These are phyloP conservation scores for Physeter macrocephalus DNA, from an alignment of 2,113 vertebrate species.

Conservation along the genomic window DNA sequence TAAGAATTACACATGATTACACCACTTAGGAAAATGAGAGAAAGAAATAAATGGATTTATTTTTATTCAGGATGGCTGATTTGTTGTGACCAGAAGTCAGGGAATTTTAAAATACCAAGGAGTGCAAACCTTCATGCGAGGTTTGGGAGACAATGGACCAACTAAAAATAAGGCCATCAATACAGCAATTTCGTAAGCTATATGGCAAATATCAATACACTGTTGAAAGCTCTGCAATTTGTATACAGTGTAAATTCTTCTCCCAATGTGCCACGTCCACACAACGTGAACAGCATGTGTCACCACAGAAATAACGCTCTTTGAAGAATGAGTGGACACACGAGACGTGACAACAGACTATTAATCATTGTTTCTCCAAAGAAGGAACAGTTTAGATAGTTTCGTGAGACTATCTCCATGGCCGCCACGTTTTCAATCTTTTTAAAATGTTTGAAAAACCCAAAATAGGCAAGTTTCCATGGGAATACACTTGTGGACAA, in stretches of 20 bases:
- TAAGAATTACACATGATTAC: slow-evolving; percentile 58
- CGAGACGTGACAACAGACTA: background rate
- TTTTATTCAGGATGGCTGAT: slow-evolving; percentile 54
- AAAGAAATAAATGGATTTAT: slow-evolving; percentile 56
- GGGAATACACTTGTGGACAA: background rate
- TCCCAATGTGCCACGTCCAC: background rate
- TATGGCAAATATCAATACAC: background rate
- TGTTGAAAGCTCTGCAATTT: background rate
- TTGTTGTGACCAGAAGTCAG: slow-evolving; percentile 60
- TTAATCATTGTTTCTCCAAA: background rate
- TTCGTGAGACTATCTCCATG: background rate
- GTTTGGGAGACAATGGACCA: slow-evolving; percentile 1
- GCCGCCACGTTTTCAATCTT: background rate
- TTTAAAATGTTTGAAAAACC: background rate
- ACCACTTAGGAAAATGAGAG: slow-evolving; percentile 44
- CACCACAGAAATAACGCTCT: background rate
- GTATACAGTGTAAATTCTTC: background rate
- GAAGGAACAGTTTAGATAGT: background rate
- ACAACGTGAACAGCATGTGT: background rate
- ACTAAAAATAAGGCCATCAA: background rate
- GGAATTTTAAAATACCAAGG: slow-evolving; percentile 8
- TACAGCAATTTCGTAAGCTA: background rate
- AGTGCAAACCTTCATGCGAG: background rate
- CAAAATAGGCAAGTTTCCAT: background rate
- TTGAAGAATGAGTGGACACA: background rate